Evolutionary conservation across 1,140 invertebrate genomes (phyloP).

Genomic region (Lasaia peninsularis): DNA sequence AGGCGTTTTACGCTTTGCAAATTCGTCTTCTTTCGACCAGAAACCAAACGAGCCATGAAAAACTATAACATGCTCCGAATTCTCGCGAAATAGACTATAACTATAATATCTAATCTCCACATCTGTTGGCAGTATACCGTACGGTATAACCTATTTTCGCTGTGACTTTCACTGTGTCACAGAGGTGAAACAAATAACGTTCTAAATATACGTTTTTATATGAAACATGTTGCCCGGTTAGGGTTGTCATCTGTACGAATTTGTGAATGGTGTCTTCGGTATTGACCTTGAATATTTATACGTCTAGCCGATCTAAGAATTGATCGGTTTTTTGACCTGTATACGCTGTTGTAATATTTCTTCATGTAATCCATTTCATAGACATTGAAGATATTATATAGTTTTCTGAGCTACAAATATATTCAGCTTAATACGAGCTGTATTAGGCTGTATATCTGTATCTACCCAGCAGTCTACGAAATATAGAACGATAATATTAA

Average conservation of each 20-base stretch:
- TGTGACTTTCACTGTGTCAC: slow-evolving; percentile 39
- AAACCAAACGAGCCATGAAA: neutral
- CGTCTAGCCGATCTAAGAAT: neutral
- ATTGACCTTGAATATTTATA: neutral
- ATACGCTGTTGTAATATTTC: no score
- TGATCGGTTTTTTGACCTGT: no score
- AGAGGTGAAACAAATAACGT: slow-evolving; percentile 43
- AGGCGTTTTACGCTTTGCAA: no score
- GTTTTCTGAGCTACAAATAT: no score
- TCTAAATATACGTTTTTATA: slow-evolving; percentile 41
- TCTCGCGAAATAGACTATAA: slow-evolving; percentile 4
- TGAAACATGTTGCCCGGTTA: slow-evolving; percentile 18
- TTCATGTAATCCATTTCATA: no score
- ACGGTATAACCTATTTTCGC: slow-evolving; percentile 14
- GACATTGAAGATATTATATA: no score
- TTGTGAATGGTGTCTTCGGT: no score
- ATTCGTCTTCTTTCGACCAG: no score
- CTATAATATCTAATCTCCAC: neutral
- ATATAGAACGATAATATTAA: no score
- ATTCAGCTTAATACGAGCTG: no score
- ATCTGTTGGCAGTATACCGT: slow-evolving; percentile 8
- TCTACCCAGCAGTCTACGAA: no score
- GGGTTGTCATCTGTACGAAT: neutral
- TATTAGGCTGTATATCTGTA: no score
- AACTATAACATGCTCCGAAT: neutral